Evolutionary conservation across 1,140 invertebrate genomes (phyloP).

Genomic region (Temnothorax nylanderi): DNA sequence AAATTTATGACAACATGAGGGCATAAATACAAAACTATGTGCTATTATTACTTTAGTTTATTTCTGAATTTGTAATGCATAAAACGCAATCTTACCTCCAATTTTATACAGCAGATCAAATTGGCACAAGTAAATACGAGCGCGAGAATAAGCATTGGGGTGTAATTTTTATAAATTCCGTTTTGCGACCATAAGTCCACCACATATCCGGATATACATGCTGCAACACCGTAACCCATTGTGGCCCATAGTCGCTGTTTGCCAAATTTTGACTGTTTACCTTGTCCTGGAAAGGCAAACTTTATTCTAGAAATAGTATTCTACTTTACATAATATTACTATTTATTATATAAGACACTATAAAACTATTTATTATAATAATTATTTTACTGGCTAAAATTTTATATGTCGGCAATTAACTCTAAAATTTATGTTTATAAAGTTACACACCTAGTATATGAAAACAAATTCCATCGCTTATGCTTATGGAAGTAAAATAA

Average conservation of each 20-base stretch:
- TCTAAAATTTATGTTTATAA: not conserved
- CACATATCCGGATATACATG: conserved; percentile 88
- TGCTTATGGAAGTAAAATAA: conserved; percentile 92
- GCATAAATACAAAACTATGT: not conserved
- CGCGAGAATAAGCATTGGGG: conserved; percentile 89
- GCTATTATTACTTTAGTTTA: not conserved
- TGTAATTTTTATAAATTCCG: conserved; percentile 87
- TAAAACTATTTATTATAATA: no score
- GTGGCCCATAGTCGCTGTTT: conserved; percentile 92
- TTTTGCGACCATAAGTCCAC: conserved; percentile 87
- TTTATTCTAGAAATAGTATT: not conserved
- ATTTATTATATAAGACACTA: no score
- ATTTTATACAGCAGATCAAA: conserved; percentile 87
- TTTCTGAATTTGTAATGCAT: conserved; percentile 16
- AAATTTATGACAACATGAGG: conserved; percentile 53
- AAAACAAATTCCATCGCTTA: conserved; percentile 88
- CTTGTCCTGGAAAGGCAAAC: conserved; percentile 82
- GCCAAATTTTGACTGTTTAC: conserved; percentile 89
- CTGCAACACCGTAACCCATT: conserved; percentile 90
- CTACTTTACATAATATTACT: no score
- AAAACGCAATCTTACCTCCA: conserved; percentile 84
- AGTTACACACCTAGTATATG: conserved; percentile 85
- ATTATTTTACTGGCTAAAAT: not conserved
- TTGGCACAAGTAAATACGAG: conserved; percentile 88
- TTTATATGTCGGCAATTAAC: not conserved